Conservation (phyloP, 2,888 invertebrate genomes). For the Fragum sueziense region DNA sequence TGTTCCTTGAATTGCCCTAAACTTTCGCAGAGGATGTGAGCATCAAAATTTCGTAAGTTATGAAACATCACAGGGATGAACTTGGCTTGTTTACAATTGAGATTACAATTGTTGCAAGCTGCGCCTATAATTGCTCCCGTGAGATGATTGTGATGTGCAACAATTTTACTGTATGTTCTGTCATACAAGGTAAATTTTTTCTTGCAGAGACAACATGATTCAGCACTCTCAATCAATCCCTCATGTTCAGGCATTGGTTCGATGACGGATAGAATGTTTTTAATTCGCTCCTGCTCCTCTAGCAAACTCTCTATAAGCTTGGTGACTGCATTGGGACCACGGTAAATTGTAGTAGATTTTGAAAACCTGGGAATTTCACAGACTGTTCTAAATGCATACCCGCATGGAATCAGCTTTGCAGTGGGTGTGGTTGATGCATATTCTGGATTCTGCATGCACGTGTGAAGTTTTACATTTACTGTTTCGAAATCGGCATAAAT, state of each 20-base stretch:
- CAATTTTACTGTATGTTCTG: conserved; percentile 14
- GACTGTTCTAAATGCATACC: conserved; percentile 42
- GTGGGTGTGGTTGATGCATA: conserved; percentile 26
- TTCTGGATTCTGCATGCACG: conserved; percentile 42
- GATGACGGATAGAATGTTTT: conserved; percentile 31
- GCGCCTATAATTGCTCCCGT: conserved; percentile 35
- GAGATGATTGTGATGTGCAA: conserved; percentile 43
- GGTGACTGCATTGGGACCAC: conserved; percentile 35
- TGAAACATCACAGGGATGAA: conserved; percentile 43
- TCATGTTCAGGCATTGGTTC: conserved; percentile 40
- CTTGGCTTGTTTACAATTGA: conserved; percentile 29
- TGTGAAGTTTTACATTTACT: conserved; percentile 30
- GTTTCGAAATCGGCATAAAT: conserved; percentile 53
- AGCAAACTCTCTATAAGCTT: conserved; percentile 42
- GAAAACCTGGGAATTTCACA: conserved; percentile 28
- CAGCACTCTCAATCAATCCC: conserved; percentile 11
- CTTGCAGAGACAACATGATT: conserved; percentile 31
- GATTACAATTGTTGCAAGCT: conserved; percentile 34
- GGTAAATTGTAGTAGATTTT: conserved; percentile 42
- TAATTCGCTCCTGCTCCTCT: conserved; percentile 40
- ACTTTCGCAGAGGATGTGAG: conserved; percentile 26
- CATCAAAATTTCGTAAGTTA: conserved; percentile 39
- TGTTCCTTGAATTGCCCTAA: conserved; percentile 35
- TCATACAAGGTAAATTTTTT: conserved; percentile 37
- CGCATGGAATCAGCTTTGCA: conserved; percentile 37